Percentiles rank a stretch among this genome's conserved stretches.
phyloP scores from a whole-genome alignment of 2,797 vertebrate genomes.

The Myotis daubentonii region DNA sequence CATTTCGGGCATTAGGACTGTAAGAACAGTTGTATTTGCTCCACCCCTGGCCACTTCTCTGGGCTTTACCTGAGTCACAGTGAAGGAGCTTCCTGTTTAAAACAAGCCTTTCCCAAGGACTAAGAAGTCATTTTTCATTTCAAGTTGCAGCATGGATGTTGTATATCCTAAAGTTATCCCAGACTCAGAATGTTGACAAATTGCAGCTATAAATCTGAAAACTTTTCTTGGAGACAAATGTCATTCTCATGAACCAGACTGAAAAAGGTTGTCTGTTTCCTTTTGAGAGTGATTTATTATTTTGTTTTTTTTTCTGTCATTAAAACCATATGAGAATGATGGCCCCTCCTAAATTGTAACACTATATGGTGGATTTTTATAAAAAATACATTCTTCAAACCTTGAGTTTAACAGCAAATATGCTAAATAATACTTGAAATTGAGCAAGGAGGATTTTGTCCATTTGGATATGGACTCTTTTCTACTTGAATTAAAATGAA shows the following conservation, averaged over 20 bases:
- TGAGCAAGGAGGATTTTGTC: constrained; percentile 15
- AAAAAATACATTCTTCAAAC: constrained; percentile 9
- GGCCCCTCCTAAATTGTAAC: constrained; percentile 44
- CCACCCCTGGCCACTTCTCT: constrained; percentile 19
- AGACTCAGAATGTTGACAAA: constrained; percentile 42
- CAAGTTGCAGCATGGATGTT: constrained; percentile 46
- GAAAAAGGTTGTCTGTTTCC: constrained; percentile 55
- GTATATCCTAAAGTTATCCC: constrained; percentile 57
- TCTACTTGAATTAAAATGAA: constrained; percentile 33
- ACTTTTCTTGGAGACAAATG: constrained; percentile 74
- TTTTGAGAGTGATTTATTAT: constrained; percentile 72
- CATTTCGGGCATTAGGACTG: not conserved
- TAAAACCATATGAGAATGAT: constrained; percentile 59
- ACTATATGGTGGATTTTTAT: not conserved
- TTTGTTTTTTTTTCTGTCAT: constrained; percentile 51
- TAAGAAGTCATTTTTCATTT: constrained; percentile 41
- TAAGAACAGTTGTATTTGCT: not conserved
- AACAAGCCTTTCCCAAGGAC: constrained; percentile 36
- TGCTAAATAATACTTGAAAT: constrained; percentile 46
- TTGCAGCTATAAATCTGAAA: constrained; percentile 76
- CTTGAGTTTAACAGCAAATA: constrained; percentile 16
- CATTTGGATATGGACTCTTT: constrained; percentile 21
- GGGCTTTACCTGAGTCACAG: not conserved
- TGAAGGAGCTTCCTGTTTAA: constrained; percentile 49
- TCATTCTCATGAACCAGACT: constrained; percentile 65